Evolutionary conservation across 2,113 vertebrate genomes (phyloP).

Genomic region (Rhinoderma darwinii): DNA sequence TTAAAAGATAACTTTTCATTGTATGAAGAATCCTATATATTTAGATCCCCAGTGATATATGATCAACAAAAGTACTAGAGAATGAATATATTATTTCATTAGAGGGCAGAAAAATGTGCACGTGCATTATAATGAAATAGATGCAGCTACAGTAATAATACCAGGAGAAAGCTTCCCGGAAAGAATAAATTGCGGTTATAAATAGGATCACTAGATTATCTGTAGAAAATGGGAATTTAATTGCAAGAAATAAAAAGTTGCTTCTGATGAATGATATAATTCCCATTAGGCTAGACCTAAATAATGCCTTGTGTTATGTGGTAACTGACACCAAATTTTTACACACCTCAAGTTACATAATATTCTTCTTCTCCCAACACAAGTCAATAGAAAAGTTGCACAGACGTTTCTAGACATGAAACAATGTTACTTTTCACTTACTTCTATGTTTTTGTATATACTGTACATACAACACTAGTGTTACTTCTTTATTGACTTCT

Average conservation of each 20-base stretch:
- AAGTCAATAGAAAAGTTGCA: not conserved
- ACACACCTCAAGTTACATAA: not conserved
- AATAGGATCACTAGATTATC: not conserved
- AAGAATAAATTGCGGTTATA: not conserved
- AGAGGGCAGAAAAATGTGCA: too few species aligned
- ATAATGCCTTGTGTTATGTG: not conserved
- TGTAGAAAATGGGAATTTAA: not conserved
- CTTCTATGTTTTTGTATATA: not conserved
- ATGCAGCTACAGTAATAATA: too few species aligned
- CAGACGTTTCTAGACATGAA: not conserved
- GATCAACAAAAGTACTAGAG: too few species aligned
- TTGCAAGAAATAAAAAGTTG: not conserved
- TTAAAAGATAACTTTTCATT: not conserved
- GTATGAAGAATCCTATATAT: not conserved
- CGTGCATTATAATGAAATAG: too few species aligned
- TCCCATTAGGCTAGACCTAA: not conserved
- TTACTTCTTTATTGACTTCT: not conserved
- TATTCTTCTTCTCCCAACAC: not conserved
- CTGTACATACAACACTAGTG: not conserved
- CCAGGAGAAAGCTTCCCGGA: not conserved
- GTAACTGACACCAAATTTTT: too few species aligned
- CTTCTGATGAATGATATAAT: not conserved
- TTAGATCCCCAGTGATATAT: not conserved
- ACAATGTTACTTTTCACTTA: not conserved
- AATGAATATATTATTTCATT: too few species aligned